Conservation (phyloP, 2,113 vertebrate genomes). For the Microcebus jonahi region DNA sequence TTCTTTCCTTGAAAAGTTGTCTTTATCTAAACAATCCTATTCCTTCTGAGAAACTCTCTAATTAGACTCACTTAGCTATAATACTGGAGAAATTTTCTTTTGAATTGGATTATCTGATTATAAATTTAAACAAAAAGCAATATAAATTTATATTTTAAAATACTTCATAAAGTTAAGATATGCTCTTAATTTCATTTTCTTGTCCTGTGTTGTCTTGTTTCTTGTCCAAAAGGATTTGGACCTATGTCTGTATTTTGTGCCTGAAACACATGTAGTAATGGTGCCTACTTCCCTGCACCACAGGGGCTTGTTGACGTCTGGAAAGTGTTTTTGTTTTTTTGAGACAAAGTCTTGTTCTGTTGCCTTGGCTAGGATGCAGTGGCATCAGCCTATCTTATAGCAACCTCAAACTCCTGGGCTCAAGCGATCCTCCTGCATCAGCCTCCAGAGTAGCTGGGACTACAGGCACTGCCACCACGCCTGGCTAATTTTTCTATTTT, state of each 20-base stretch:
- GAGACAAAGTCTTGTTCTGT: too few species aligned
- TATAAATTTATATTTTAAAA: conserved; percentile 18
- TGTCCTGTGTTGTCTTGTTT: neutral
- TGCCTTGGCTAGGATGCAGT: neutral
- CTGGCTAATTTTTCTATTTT: too few species aligned
- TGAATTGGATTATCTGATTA: conserved; percentile 48
- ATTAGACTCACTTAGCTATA: conserved; percentile 4
- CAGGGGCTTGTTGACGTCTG: neutral
- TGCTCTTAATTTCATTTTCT: neutral
- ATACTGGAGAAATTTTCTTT: conserved; percentile 22
- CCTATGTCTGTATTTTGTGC: neutral
- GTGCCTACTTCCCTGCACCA: neutral
- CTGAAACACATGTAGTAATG: neutral
- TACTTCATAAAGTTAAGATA: conserved; percentile 20
- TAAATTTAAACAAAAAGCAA: conserved; percentile 5
- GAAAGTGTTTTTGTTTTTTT: neutral
- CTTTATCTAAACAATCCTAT: conserved; percentile 2
- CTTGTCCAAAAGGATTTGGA: neutral
- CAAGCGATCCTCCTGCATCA: too few species aligned
- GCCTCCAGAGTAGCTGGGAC: too few species aligned
- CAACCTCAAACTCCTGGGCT: too few species aligned
- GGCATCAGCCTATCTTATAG: too few species aligned
- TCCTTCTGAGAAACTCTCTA: conserved; percentile 37
- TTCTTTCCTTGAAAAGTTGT: conserved; percentile 11
- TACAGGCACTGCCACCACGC: too few species aligned